Evolutionary conservation across 2,113 vertebrate genomes (phyloP), one percentile per base, ranked within the genome.

Genomic region (Hemiscyllium ocellatum): DNA sequence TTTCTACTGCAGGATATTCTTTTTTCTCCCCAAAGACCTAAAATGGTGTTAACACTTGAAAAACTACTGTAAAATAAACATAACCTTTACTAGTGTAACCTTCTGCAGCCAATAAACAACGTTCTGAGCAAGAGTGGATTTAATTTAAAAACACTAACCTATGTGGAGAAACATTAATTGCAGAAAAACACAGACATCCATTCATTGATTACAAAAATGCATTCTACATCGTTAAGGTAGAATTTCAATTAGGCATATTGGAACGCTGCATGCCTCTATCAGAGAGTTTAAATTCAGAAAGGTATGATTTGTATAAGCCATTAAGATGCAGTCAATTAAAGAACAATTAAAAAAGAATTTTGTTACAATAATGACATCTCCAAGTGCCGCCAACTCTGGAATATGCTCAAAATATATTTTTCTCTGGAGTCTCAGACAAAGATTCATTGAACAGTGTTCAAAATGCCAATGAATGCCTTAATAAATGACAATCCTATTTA

Each of bases 221-320:
- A 66, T 65, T 47, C 13, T 65, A 5, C 19, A 66, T 91, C 6
- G 6, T 91, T 65, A 91, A 66, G 89, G 19, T 91, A 37, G 33
- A 91, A 66, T 66, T 91, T 91, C 33, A 91, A 37, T 66, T 66
- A 66, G 89, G 33, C 89, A 91, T n/a, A n/a, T 91, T 91, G 19
- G 33, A 20, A 91, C 19, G n/a, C 19, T 91, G 7, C 89, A 91
- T 66, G 56, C n/a, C 20, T 91, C 37, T 20, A 66, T 66, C 89
- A 91, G 20, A 91, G 13, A 12, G 12, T 90, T 33, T 90, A 33
- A 90, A 66, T 91, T 66, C 89, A 91, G 65, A 91, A 66, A 91
- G 89, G 15, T 37, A 37, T 91, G 89, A 66, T 91, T 91, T 91
- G n/a, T 20, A 47, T 37, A 66, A 33, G 52, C 65, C 61, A 91